Evolutionary conservation across 37 sponge, comb jelly and placozoan species (phyloP), one percentile per base, ranked within the genome.

Genomic region (Amphimedon queenslandica): DNA sequence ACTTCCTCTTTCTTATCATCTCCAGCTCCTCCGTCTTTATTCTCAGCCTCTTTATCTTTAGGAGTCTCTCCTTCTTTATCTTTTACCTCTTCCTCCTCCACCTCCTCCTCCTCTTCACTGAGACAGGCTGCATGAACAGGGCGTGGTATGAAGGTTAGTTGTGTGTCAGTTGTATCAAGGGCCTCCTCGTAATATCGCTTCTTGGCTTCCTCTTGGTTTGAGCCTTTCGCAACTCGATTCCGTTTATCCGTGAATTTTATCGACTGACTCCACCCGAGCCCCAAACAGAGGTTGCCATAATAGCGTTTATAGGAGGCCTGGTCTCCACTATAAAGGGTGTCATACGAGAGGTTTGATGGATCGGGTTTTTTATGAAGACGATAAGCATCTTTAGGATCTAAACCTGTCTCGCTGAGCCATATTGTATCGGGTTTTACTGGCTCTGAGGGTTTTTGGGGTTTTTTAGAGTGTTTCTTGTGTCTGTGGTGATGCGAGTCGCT

Each of bases 351-450:
- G 60, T 93, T 93, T 30, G 38, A 66, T 20, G 58, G 33, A 31
- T 93, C 94, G 37, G 80, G 57, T 27, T 69, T 71, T 27, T 24
- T 16, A 56, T 93, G 88, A 51, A 93, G 55, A 3, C 77, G 71
- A 57, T 87, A 90, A 2, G 77, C 87, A 30, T 56, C 74, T 21
- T 78, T 67, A 4, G 84, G 75, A 24, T 64, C 56, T 16, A 85
- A 66, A 71, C 74, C 71, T 13, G 72, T 29, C 30, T 89, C 90
- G 31, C 85, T 87, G 41, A 89, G 35, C 90, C 90, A 89, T 11
- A 74, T 66, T 4, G 81, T 72, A 18, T 20, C 35, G 11, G 73
- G 81, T 65, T 42, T 56, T n/a, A n/a, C n/a, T n/a, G n/a, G n/a
- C n/a, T n/a, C n/a, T 35, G 13, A 18, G 1, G 10, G 51, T 18